Evolutionary conservation across 2,888 invertebrate genomes (phyloP), one percentile per base, ranked within the genome.

Genomic region (Homarus gammarus): DNA sequence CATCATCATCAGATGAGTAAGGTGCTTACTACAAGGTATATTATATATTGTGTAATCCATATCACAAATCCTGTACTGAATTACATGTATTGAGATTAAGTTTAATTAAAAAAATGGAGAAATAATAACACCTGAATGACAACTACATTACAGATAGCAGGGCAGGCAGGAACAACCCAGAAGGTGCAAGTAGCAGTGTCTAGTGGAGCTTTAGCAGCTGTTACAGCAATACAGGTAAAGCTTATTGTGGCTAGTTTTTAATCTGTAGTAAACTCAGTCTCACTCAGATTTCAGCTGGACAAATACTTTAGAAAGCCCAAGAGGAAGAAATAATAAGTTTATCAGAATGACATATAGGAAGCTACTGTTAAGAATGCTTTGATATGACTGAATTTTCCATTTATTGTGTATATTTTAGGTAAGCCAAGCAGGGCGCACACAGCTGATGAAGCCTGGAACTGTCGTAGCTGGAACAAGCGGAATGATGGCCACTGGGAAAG

Each of bases 131-230:
- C 31, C 6, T 64, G 22, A 27, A 64, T 8, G 64, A 64, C 31
- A 27, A 27, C 12, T 27, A n/a, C n/a, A 64, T 56, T 84, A 31
- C 82, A 90, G 90, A 92, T 90, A 49, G 87, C 82, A 22, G 89
- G 88, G 8, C 83, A 85, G 64, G 77, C 90, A 38, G 84, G 89
- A 2, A 92, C 93, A 12, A 93, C 93, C 15, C 94, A 94, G 83
- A 94, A 94, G 91, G 93, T 93, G 12, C 93, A 94, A 0, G 94
- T 94, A 0, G 93, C 94, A 0, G 94, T 94, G 3, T 93, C 94
- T 0, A 93, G 93, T 0, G 90, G 91, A 22, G 84, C 91, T 27
- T 93, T 94, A 1, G 93, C 93, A 70, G 92, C 92, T 10, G 92
- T 92, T 31, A 92, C 92, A 18, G 92, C 92, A 36, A 92, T 92